These are phyloP conservation scores for Apteryx mantelli DNA, from an alignment of 2,113 vertebrate species.

Conservation along the genomic window DNA sequence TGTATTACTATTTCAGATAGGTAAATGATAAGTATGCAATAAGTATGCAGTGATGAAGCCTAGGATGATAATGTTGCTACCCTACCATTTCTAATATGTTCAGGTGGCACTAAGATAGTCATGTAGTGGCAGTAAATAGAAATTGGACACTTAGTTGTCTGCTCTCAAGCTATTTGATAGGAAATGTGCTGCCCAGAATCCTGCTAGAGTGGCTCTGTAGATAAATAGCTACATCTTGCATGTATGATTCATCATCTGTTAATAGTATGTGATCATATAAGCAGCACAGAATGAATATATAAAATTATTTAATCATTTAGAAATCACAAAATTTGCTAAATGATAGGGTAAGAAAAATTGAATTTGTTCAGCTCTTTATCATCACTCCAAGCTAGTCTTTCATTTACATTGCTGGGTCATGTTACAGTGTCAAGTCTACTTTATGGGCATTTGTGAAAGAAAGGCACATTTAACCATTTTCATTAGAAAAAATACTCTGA, in stretches of 20 bases:
- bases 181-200: background rate
- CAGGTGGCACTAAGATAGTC: background rate
- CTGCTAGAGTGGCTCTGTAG: background rate
- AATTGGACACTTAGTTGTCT: background rate
- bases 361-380: slow-evolving; percentile 17
- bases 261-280: background rate
- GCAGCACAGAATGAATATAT: background rate
- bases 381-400: background rate
- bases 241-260: background rate
- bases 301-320: slow-evolving; percentile 9
- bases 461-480: background rate
- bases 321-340: background rate
- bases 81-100: background rate
- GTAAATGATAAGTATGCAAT: background rate
- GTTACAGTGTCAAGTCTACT: background rate
- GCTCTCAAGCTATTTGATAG: background rate
- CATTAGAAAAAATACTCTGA: background rate
- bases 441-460: slow-evolving; percentile 1
- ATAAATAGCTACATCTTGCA: background rate
- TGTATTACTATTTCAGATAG: background rate
- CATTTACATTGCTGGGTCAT: background rate
- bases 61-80: background rate
- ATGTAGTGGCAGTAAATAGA: accelerated
- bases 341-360: background rate
- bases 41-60: background rate